Base-by-base conservation (phyloP, 2,113 vertebrate species). In the Psophia crepitans region DNA sequence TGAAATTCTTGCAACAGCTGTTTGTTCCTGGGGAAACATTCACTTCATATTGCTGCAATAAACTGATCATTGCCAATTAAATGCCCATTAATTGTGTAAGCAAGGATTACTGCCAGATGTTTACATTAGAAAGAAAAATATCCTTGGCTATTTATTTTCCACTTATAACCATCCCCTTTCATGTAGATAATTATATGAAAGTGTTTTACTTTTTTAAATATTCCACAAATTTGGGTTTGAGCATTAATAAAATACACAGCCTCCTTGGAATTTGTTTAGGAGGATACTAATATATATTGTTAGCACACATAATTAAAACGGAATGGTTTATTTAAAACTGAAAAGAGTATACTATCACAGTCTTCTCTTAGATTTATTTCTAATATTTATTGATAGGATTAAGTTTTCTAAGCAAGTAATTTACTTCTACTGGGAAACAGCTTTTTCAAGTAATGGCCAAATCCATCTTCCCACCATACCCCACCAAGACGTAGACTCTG, bases 61-160 rank as follows among this genome's bases (percentile, higher is more conserved):
- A 99, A 99, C 99, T 98, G 98, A 99, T 99, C 98, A 99, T 99
- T 98, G 98, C 98, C 99, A 99, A 99, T 99, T 99, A 99, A 99
- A 99, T 99, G 99, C 98, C 99, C 98, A 99, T 99, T 99, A 99
- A 99, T 99, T 99, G 98, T 98, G 98, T 98, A 99, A 99, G 98
- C 98, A 99, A 98, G 98, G 98, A 98, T 99, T 98, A 98, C 98
- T 98, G 98, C 98, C 99, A 99, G 99, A 99, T 99, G 99, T 99
- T 99, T 99, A 98, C 98, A 98, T 98, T 98, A 98, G 98, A 98
- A 98, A 99, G 98, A 99, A 99, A 99, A 99, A 99, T 99, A 98
- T 98, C 97, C 97, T 97, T 98, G 98, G 97, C 97, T 98, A 95
- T 98, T 98, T 98, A 94, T 98, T 98, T 98, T 98, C 98, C 93